Evolutionary conservation across 1,140 invertebrate genomes (phyloP).

Genomic region (Trachymyrmex septentrionalis): DNA sequence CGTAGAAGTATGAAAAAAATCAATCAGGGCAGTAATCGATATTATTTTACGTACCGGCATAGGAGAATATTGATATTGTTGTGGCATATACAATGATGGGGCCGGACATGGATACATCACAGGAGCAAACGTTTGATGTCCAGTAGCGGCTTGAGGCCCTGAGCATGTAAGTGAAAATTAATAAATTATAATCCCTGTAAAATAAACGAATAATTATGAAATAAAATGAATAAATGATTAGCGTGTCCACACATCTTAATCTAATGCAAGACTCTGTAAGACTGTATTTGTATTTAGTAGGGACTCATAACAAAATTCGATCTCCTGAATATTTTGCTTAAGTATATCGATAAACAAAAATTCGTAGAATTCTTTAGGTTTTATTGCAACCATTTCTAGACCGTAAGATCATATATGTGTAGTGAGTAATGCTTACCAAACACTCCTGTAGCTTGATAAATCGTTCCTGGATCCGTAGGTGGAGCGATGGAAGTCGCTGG

Average conservation of each 20-base stretch:
- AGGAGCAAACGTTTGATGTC: constrained; percentile 84
- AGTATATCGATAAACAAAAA: not conserved
- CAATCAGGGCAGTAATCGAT: not conserved
- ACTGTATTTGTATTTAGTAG: not conserved
- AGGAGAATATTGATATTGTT: constrained; percentile 85
- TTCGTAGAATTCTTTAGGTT: not conserved
- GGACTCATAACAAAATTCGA: not conserved
- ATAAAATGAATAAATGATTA: not conserved
- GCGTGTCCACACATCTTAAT: no score
- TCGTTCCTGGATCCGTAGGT: constrained; percentile 83
- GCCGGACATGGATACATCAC: constrained; percentile 85
- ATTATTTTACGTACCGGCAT: constrained; percentile 83
- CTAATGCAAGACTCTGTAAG: not conserved
- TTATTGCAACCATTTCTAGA: constrained; percentile 22
- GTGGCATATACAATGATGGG: constrained; percentile 85
- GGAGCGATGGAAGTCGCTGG: constrained; percentile 83
- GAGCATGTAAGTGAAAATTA: constrained; percentile 28
- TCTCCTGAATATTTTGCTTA: not conserved
- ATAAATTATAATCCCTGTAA: constrained; percentile 16
- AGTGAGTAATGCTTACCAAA: constrained; percentile 79
- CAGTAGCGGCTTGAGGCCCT: constrained; percentile 84
- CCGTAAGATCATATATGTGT: not conserved
- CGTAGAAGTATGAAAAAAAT: constrained; percentile 54
- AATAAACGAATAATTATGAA: not conserved
- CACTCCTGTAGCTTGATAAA: constrained; percentile 85